Evolutionary conservation across 2,797 vertebrate species (phyloP).

Genomic region (Mycteria americana): DNA sequence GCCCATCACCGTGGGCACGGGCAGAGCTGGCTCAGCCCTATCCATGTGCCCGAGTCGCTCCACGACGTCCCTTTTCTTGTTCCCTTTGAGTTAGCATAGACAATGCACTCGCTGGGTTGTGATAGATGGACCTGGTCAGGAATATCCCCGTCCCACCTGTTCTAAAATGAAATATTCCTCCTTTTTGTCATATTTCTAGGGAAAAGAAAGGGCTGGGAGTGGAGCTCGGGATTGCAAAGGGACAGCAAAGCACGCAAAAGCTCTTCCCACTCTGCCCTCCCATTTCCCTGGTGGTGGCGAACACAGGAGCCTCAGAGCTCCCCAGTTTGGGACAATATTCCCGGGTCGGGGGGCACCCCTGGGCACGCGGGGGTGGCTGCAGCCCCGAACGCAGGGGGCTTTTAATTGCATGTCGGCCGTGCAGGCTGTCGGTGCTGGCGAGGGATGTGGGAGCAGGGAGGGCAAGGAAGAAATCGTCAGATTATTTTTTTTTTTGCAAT

Average conservation of each 20-base stretch:
- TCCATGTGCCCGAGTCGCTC: not conserved
- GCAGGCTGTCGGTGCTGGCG: accelerated
- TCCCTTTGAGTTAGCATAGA: not conserved
- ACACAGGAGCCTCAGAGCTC: accelerated
- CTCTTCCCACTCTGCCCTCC: not conserved
- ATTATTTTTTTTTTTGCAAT: too few species aligned
- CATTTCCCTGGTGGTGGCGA: accelerated
- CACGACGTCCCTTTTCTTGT: not conserved
- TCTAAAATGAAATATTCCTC: not conserved
- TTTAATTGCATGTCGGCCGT: not conserved
- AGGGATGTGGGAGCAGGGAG: not conserved
- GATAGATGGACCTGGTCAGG: not conserved
- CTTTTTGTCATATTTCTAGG: not conserved
- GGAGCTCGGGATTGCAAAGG: not conserved
- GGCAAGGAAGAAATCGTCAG: not conserved
- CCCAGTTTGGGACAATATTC: not conserved
- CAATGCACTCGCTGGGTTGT: accelerated
- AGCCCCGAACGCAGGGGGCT: accelerated
- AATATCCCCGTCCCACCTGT: not conserved
- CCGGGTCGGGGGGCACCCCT: not conserved
- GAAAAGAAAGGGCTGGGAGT: not conserved
- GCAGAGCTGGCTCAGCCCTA: not conserved
- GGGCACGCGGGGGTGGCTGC: not conserved
- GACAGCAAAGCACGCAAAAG: not conserved
- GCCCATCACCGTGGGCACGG: not conserved